phyloP scores from a whole-genome alignment of 2,797 vertebrate species.

The Oreochromis mossambicus region DNA sequence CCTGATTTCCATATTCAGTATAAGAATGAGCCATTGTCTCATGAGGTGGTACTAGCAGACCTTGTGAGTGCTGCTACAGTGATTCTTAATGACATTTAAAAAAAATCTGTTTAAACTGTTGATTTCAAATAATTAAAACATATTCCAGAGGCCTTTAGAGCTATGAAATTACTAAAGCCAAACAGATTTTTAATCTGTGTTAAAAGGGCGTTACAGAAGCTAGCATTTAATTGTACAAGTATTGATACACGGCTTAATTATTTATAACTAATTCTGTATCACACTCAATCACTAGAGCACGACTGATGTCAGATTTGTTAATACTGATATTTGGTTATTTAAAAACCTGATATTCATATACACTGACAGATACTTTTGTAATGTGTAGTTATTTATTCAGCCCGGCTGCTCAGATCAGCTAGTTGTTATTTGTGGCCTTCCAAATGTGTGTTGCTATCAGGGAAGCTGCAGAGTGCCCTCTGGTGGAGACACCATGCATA shows the following conservation, averaged over 20 bases:
- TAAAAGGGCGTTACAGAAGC: not conserved
- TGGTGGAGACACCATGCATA: not conserved
- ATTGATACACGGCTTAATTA: not conserved
- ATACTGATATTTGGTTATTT: not conserved
- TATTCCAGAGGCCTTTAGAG: not conserved
- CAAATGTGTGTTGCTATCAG: not conserved
- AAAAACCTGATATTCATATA: not conserved
- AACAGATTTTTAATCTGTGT: not conserved
- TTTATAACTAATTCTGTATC: not conserved
- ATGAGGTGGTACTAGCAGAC: not conserved
- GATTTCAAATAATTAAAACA: not conserved
- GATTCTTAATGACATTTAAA: not conserved
- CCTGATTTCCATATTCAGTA: not conserved
- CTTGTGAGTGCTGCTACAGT: not conserved
- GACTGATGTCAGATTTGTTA: not conserved
- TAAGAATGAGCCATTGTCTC: not conserved
- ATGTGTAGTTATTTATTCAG: not conserved
- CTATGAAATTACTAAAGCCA: accelerated
- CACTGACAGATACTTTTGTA: not conserved
- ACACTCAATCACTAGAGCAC: not conserved
- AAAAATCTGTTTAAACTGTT: not conserved
- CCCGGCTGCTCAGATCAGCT: not conserved
- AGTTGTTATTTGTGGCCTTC: not conserved
- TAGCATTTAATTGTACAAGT: not conserved
- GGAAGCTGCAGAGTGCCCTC: not conserved